Evolutionary conservation across 2,888 invertebrate species (phyloP), one percentile per base, ranked within the genome.

Genomic region (Leptarthrus brevirostris): DNA sequence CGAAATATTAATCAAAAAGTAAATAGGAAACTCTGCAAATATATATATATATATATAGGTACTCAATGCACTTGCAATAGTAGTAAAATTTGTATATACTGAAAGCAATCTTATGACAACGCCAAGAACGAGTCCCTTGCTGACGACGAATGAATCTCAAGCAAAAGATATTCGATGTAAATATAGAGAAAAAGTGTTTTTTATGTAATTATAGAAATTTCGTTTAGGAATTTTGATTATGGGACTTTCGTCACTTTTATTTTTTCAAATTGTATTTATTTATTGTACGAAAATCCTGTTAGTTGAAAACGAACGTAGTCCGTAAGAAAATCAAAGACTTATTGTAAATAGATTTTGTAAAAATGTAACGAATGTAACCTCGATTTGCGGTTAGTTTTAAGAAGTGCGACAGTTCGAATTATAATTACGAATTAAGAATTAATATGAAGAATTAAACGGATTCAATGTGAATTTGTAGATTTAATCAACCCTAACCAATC

Each of bases 1-100:
- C 22, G 24, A 22, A 64, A 16, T 20, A 49, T 16, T 14, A 20
- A 49, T 3, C 3, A 49, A 20, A n/a, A 24, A 47, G 44, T 47
- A 44, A n/a, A 34, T 47, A 44, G 20, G 22, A 64, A 44, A 22
- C 10, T 20, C 24, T n/a, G 18, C 44, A 64, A 18, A 64, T 24
- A 64, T 36, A 36, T 36, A 22, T 47, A 22, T 3, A 44, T 24
- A 14, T 36, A 22, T 64, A 49, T 49, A 44, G 20, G 36, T 12
- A 47, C n/a, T n/a, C n/a, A n/a, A n/a, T n/a, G n/a, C n/a, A n/a
- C n/a, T n/a, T n/a, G n/a, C n/a, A n/a, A n/a, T n/a, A n/a, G n/a
- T 47, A 64, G 64, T 47, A 44, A 64, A 47, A 36, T 61, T 64
- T 64, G 64, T 64, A 64, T 16, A 64, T 64, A 64, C 10, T 36